Conservation (phyloP, 2,888 invertebrate species). For the Syrphus vitripennis region DNA sequence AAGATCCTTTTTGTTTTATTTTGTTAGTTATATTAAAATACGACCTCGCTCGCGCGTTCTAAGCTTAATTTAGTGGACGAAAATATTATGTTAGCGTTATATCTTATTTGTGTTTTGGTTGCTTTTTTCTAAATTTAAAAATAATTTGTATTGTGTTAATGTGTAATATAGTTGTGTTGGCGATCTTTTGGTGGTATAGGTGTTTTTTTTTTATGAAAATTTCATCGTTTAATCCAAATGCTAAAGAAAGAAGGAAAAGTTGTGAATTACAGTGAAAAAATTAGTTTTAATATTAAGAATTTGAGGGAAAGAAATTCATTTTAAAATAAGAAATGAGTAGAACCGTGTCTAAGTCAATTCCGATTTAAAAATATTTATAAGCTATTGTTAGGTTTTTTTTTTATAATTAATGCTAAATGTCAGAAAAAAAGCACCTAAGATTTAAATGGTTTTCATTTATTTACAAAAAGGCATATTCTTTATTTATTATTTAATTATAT, state of each 20-base stretch:
- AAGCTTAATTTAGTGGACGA: constrained; percentile 71
- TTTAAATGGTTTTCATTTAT: constrained; percentile 52
- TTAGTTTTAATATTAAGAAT: background rate
- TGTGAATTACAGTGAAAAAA: background rate
- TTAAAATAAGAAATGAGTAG: background rate
- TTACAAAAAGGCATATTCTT: constrained; percentile 68
- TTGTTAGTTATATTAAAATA: constrained; percentile 57
- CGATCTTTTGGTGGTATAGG: constrained; percentile 65
- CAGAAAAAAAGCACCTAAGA: constrained; percentile 57
- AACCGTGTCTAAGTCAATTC: constrained; percentile 60
- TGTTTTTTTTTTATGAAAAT: constrained; percentile 39
- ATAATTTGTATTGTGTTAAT: constrained; percentile 58
- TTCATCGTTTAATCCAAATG: constrained; percentile 13
- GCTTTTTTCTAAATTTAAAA: constrained; percentile 48
- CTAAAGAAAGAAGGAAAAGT: background rate
- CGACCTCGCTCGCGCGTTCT: constrained; percentile 36
- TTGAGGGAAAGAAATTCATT: background rate
- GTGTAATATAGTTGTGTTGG: constrained; percentile 54
- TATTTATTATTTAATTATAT: constrained; percentile 28
- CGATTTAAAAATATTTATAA: constrained; percentile 51
- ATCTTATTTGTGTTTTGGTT: constrained; percentile 54
- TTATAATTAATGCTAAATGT: constrained; percentile 40
- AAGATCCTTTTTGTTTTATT: constrained; percentile 50
- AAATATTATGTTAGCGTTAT: constrained; percentile 70
- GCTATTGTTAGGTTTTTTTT: constrained; percentile 33